A percentile compares a stretch with the other conserved stretches of the same genome.
phyloP scores from a whole-genome alignment of 1,140 invertebrate genomes.

The Ladona fulva region DNA sequence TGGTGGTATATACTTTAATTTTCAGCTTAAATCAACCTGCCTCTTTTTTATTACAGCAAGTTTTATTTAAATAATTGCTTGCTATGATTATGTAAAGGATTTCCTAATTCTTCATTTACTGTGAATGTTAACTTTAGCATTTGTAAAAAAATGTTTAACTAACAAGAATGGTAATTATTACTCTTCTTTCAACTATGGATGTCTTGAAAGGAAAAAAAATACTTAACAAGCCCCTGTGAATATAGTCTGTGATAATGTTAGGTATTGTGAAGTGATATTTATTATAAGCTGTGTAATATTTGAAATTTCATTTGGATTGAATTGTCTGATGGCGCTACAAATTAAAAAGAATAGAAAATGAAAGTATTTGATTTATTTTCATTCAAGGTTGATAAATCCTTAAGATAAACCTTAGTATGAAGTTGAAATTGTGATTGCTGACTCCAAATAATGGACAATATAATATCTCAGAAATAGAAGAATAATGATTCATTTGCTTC shows the following conservation, averaged over 20 bases:
- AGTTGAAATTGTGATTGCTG: too few species aligned
- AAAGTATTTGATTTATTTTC: background rate
- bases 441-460: too few species aligned
- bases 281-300: background rate
- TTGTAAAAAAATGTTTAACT: background rate
- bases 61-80: too few species aligned
- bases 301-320: background rate
- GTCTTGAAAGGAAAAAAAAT: background rate
- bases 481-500: too few species aligned
- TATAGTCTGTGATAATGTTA: conserved; percentile 10
- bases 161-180: background rate
- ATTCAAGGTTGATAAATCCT: too few species aligned
- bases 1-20: background rate
- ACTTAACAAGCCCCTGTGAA: conserved; percentile 3
- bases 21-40: too few species aligned
- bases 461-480: too few species aligned
- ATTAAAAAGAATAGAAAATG: background rate
- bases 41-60: too few species aligned
- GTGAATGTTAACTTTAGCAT: background rate
- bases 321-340: background rate
- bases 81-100: too few species aligned
- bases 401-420: too few species aligned
- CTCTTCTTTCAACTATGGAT: background rate
- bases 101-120: too few species aligned
- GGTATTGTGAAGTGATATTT: conserved; percentile 10